Base-by-base conservation (phyloP, 2,113 vertebrate genomes). In the Probosciger aterrimus region DNA sequence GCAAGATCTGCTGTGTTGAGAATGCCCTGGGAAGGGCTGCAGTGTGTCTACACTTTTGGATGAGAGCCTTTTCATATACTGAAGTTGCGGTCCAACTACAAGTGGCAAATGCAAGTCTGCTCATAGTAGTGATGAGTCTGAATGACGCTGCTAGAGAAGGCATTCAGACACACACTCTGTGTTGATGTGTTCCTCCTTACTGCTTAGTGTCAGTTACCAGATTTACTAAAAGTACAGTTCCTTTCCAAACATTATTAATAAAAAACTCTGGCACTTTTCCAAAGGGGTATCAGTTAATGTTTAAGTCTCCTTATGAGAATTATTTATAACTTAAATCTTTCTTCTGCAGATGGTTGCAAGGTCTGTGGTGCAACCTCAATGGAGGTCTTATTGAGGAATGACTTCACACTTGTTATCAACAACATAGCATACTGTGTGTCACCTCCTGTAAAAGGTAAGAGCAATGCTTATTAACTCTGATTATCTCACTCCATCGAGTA, bases 331-430 rank as follows among this genome's bases (percentile, higher is more conserved):
- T 52, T 67, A 44, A 78, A 55, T 70, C n/a, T 93, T 88, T 69
- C 20, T 89, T 80, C 92, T 95, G 82, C 98, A 99, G 99, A 98
- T 71, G 99, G 99, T 82, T 98, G 73, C 86, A 98, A 93, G 47
- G 91, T 99, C 44, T 98, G 98, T 88, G 85, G 96, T 95, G 96
- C 96, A 73, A 99, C 98, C 2, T 94, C 98, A 47, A 97, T 99
- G 93, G 98, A 98, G 47, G 27, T 98, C 85, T 97, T 99, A 91
- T 49, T 99, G 90, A 98, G 95, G 94, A 98, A 98, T 86, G 98
- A 98, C 95, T 99, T 99, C 71, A 98, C 98, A 85, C 98, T 99
- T 59, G 79, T 98, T 90, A 98, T 99, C 93, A 99, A 99, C 81
- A 69, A 97, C 39, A 63, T 73, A 17, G 96, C 96, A 4, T 98